Percentiles rank a stretch among this genome's conserved stretches.
Evolutionary conservation across 2,888 invertebrate genomes (phyloP).

Genomic region (Alcis repandata): DNA sequence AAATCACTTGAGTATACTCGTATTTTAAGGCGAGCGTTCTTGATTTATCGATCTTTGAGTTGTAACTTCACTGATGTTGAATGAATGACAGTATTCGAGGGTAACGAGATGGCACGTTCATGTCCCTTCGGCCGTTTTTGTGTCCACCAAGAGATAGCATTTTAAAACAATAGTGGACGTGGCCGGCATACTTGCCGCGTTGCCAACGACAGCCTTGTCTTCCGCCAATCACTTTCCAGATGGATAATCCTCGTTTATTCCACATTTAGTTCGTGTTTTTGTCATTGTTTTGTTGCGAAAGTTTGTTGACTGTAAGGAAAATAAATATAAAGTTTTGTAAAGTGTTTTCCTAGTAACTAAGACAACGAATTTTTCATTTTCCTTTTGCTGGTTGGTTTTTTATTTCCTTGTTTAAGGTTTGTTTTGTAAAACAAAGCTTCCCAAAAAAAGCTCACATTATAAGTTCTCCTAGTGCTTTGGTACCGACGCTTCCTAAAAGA

Average conservation of each 20-base stretch:
- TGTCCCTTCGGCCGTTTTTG: conserved; percentile 57
- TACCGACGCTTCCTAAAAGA: conserved; percentile 31
- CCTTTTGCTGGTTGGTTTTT: background rate
- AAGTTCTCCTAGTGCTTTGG: background rate
- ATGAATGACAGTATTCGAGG: conserved; percentile 49
- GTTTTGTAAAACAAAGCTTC: background rate
- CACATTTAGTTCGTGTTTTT: conserved; percentile 22
- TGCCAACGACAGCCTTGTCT: conserved; percentile 58
- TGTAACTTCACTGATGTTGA: conserved; percentile 42
- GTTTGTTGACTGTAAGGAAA: background rate
- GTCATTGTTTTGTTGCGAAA: conserved; percentile 8
- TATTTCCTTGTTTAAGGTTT: background rate
- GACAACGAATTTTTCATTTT: background rate
- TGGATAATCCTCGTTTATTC: conserved; percentile 35
- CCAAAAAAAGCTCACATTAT: conserved; percentile 1
- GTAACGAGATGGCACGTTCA: conserved; percentile 63
- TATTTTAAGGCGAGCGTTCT: conserved; percentile 15
- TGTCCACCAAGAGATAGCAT: conserved; percentile 62
- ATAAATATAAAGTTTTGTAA: background rate
- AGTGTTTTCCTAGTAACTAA: background rate
- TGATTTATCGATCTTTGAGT: conserved; percentile 36
- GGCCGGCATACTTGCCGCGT: conserved; percentile 60
- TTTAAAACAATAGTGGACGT: conserved; percentile 77
- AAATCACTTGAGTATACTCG: background rate
- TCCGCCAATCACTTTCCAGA: conserved; percentile 61